phyloP scores from a whole-genome alignment of 2,113 vertebrate genomes.

The Corvus moneduloides region DNA sequence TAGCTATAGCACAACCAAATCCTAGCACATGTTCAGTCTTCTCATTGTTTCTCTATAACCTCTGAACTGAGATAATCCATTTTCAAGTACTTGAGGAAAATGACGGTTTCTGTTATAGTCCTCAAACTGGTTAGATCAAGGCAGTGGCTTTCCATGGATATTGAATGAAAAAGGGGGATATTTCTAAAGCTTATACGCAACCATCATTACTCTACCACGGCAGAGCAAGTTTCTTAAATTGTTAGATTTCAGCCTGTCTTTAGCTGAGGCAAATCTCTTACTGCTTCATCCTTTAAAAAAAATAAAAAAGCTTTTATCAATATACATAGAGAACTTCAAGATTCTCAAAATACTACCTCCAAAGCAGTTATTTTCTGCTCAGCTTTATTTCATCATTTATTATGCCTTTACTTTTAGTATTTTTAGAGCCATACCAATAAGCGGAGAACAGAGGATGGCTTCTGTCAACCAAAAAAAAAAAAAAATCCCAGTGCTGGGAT shows the following conservation, averaged over 20 bases:
- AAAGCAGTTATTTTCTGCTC: not conserved
- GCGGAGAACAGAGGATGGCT: not conserved
- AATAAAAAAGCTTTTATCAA: not conserved
- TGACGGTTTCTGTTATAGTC: not conserved
- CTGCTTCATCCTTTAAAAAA: not conserved
- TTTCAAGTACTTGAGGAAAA: not conserved
- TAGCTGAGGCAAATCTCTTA: not conserved
- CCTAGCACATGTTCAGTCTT: fast-evolving
- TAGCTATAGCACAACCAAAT: not conserved
- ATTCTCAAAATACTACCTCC: not conserved
- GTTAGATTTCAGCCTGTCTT: not conserved
- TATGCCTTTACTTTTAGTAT: not conserved
- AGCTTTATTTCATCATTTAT: not conserved
- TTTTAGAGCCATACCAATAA: not conserved
- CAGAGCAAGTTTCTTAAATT: not conserved
- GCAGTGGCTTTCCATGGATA: not conserved
- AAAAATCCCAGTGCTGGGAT: not conserved
- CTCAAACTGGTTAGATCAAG: not conserved
- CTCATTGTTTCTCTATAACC: not conserved
- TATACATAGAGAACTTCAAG: not conserved
- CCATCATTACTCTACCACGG: not conserved
- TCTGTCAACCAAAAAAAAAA: not conserved
- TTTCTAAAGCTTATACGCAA: not conserved
- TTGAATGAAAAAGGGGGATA: not conserved
- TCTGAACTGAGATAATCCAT: not conserved